Percentiles rank a stretch among this genome's conserved stretches.
Conservation (phyloP, 2,113 vertebrate genomes). For the Otis tarda region DNA sequence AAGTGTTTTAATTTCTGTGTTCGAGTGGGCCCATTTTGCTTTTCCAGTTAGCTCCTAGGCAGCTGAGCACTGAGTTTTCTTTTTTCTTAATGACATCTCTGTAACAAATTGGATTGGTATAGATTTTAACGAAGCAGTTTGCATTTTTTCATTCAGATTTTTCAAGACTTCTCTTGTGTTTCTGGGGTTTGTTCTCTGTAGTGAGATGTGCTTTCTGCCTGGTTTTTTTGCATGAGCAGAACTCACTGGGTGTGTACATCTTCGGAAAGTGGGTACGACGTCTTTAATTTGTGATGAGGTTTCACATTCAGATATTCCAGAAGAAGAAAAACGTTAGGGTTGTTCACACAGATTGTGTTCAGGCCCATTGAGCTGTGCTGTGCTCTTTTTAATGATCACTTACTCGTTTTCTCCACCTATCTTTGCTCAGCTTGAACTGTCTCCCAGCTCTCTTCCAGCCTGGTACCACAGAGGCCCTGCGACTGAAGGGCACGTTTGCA, state of each 20-base stretch:
- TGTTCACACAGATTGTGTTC: background rate
- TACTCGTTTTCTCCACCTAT: background rate
- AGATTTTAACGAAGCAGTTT: background rate
- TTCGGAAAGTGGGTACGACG: background rate
- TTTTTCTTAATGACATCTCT: background rate
- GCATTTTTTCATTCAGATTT: background rate
- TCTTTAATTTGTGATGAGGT: background rate
- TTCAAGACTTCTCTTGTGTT: background rate
- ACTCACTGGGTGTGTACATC: background rate
- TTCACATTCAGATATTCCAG: background rate
- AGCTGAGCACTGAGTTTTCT: background rate
- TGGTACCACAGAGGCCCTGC: background rate
- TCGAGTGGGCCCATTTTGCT: background rate
- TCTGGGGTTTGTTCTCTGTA: background rate
- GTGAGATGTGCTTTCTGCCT: background rate
- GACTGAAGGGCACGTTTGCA: background rate
- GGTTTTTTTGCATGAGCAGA: background rate
- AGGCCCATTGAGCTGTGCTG: background rate
- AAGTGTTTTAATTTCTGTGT: background rate
- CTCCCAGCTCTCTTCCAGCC: background rate
- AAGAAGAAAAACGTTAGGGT: background rate
- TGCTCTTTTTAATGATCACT: background rate
- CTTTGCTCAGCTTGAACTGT: background rate
- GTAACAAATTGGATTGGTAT: background rate
- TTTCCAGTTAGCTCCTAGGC: background rate